A percentile compares a stretch with the other conserved stretches of the same genome.
Conservation (phyloP, 2,888 invertebrate genomes). For the Synergus umbraculus region DNA sequence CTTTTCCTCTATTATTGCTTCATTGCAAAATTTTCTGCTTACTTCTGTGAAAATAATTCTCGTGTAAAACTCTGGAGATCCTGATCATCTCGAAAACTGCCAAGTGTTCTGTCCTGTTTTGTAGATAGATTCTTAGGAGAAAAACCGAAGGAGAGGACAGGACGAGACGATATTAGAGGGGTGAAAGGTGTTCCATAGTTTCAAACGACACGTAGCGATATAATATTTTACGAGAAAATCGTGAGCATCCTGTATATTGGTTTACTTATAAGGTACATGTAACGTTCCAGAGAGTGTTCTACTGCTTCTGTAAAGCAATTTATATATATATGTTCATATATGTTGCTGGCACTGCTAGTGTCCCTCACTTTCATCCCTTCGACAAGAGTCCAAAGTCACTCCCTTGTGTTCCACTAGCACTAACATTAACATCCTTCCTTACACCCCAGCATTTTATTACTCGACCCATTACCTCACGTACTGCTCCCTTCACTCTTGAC, state of each 20-base stretch:
- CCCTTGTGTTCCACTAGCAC: conserved; percentile 40
- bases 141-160: neutral
- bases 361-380: conserved; percentile 43
- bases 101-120: neutral
- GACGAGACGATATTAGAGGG: neutral
- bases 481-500: conserved; percentile 48
- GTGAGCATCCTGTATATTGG: conserved; percentile 70
- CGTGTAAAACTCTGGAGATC: neutral
- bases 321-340: conserved; percentile 36
- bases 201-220: conserved; percentile 57
- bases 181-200: neutral
- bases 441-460: conserved; percentile 64
- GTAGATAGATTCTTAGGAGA: conserved; percentile 1
- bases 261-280: conserved; percentile 61
- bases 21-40: conserved; percentile 13
- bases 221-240: conserved; percentile 71
- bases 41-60: neutral
- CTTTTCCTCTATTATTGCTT: neutral
- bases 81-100: conserved; percentile 5
- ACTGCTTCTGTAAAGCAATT: conserved; percentile 42
- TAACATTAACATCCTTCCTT: conserved; percentile 37
- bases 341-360: conserved; percentile 36
- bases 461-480: conserved; percentile 60
- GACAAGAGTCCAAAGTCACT: conserved; percentile 34
- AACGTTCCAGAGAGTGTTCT: conserved; percentile 28